Base-by-base conservation (phyloP, 2,797 vertebrate genomes). In the Chromobotia macracanthus region DNA sequence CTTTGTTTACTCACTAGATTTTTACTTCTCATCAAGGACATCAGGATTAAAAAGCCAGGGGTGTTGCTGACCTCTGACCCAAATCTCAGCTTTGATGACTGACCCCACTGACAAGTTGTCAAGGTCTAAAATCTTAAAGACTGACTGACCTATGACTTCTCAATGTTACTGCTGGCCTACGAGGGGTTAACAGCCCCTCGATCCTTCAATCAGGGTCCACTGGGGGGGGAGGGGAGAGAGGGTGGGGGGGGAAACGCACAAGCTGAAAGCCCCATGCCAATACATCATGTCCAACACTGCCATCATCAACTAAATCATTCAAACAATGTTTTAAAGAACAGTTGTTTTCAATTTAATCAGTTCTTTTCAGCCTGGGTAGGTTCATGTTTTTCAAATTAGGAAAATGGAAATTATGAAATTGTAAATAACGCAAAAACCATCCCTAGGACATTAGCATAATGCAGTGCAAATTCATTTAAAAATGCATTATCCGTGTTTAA, bases 41-140 rank as follows among this genome's bases (percentile, higher is more conserved):
- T 82, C 78, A 48, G 80, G 87, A 83, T 83, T 87, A 85, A 90
- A 90, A 90, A 91, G 86, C 85, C 85, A 86, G 88, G 81, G 72
- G 51, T 63, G 73, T 87, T 82, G 35, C 83, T 87, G 89, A 88
- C 88, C 88, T 58, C 84, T 90, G 90, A 92, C 90, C 89, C 86
- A 61, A 90, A 86, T 89, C 88, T 87, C 83, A 79, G 89, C 91
- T 92, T 92, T 93, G 87, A 92, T 90, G 82, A 90, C 80, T 71
- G 85, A 87, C 81, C n/a, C 56, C 82, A 75, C 87, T 86, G 91
- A 89, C 87, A 87, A 90, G 89, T 88, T 88, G 84, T 89, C 84
- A 80, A 7, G 87, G 85, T 88, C 89, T 66, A 46, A 76, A 69
- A 80, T 63, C 79, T 65, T 66, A 83, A 87, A 87, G 87, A 84